These are phyloP conservation scores for Sepioteuthis lessoniana DNA, from an alignment of 2,888 invertebrate genomes.

Conservation along the genomic window DNA sequence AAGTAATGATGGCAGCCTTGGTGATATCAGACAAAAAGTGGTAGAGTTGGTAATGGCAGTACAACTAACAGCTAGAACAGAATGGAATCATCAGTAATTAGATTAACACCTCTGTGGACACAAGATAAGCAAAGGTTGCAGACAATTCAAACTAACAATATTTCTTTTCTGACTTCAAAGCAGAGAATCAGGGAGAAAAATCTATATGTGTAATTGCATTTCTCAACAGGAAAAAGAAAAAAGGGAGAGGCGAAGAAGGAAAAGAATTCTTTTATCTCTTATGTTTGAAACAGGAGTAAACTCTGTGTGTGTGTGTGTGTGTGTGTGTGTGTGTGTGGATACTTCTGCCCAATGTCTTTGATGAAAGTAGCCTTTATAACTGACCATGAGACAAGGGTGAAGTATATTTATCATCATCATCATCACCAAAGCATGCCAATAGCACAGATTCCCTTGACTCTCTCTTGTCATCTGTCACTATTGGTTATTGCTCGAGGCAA, in stretches of 20 bases:
- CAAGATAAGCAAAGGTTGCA: background rate
- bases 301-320: no score
- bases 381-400: background rate
- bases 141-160: slow-evolving; percentile 20
- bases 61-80: background rate
- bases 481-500: no score
- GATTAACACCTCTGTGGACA: slow-evolving; percentile 23
- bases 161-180: slow-evolving; percentile 9
- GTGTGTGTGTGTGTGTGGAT: background rate
- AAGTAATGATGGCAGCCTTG: background rate
- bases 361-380: background rate
- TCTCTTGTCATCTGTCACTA: no score
- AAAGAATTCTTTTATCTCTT: background rate
- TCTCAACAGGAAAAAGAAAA: slow-evolving; percentile 17
- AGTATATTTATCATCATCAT: background rate
- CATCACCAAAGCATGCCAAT: no score
- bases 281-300: background rate
- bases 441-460: no score
- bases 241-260: background rate
- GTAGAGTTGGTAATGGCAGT: background rate
- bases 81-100: background rate
- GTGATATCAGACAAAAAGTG: background rate
- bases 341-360: background rate
- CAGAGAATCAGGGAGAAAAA: background rate
- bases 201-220: slow-evolving; percentile 20